Percentiles rank a stretch among this genome's conserved stretches.
Conservation (phyloP, 2,888 invertebrate species). For the Drosophila fulvimacula region DNA sequence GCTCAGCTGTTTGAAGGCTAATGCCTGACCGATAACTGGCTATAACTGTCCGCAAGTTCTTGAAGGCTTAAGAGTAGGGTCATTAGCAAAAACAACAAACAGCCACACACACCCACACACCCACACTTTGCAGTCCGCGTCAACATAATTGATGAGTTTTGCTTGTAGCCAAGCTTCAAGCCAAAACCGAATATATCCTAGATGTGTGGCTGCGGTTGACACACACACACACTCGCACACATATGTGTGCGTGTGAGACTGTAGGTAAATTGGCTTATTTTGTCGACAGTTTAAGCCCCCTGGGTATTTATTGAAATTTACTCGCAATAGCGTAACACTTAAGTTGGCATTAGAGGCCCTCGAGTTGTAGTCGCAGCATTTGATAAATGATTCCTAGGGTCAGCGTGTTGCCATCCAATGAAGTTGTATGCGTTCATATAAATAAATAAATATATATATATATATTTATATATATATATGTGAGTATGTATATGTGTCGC, state of each 20-base stretch:
- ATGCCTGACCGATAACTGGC: neutral
- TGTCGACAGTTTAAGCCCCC: constrained; percentile 76
- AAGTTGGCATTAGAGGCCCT: constrained; percentile 57
- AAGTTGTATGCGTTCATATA: neutral
- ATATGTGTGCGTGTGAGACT: constrained; percentile 25
- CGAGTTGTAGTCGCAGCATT: constrained; percentile 26
- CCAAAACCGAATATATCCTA: constrained; percentile 47
- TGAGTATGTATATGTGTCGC: neutral
- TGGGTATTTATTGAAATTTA: constrained; percentile 78
- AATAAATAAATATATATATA: constrained; percentile 13
- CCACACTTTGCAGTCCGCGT: constrained; percentile 50
- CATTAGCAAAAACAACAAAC: constrained; percentile 47
- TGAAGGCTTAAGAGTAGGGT: constrained; percentile 34
- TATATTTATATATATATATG: constrained; percentile 8
- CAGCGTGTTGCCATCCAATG: constrained; percentile 3
- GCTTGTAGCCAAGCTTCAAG: constrained; percentile 56
- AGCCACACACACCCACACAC: constrained; percentile 4
- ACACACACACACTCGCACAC: constrained; percentile 22
- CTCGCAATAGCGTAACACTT: constrained; percentile 73
- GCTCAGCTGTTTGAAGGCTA: neutral
- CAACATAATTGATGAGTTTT: constrained; percentile 78
- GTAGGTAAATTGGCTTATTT: constrained; percentile 75
- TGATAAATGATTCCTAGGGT: constrained; percentile 44
- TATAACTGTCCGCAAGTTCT: constrained; percentile 22
- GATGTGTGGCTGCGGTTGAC: constrained; percentile 62